Conservation (phyloP, 2,888 invertebrate species). For the Morpho helenor region DNA sequence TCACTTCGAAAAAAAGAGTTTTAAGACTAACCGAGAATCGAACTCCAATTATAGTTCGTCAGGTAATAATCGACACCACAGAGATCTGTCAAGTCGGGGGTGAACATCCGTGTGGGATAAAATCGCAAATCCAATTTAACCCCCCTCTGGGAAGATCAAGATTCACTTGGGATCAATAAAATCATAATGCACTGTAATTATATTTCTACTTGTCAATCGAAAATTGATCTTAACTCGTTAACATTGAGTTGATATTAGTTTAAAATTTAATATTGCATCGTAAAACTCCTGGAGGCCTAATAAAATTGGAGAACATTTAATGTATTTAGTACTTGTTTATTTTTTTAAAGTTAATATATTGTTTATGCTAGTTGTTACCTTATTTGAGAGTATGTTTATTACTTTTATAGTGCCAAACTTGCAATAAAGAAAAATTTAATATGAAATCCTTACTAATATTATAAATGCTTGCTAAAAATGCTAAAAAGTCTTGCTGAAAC, state of each 20-base stretch:
- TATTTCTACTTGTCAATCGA: conserved; percentile 5
- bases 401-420: background rate
- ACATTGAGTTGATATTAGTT: background rate
- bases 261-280: conserved; percentile 1
- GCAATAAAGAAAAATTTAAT: no score
- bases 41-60: no score
- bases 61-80: background rate
- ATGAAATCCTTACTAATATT: no score
- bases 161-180: conserved; percentile 29
- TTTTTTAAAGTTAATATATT: conserved; percentile 9
- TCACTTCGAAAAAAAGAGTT: no score
- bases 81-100: conserved; percentile 27
- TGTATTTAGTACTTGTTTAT: conserved; percentile 8
- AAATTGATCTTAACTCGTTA: conserved; percentile 1
- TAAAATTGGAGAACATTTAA: conserved; percentile 24
- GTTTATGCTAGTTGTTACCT: background rate
- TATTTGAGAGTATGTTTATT: background rate
- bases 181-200: conserved; percentile 32
- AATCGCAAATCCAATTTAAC: conserved; percentile 30
- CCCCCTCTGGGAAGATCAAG: conserved; percentile 32
- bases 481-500: no score
- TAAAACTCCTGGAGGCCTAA: conserved; percentile 25
- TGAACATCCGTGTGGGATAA: conserved; percentile 20
- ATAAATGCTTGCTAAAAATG: no score
- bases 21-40: no score